Percentiles rank a stretch among this genome's conserved stretches.
Conservation (phyloP, 1,140 invertebrate species). For the Eulimnadia texana region DNA sequence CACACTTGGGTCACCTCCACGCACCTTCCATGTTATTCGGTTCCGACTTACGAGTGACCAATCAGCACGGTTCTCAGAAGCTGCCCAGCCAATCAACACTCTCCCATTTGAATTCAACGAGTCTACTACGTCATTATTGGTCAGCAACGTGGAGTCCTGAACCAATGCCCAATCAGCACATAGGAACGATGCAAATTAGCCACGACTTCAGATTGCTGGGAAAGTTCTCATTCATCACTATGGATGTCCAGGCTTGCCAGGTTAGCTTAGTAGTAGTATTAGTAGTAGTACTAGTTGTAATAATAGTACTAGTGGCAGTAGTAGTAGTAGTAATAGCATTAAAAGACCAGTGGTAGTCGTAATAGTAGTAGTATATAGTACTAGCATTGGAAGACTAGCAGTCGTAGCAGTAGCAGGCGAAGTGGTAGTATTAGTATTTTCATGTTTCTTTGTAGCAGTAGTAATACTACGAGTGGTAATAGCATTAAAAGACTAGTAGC, state of each 20-base stretch:
- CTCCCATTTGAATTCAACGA: neutral
- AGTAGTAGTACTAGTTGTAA: too few species aligned
- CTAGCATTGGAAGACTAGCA: too few species aligned
- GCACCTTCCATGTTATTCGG: slow-evolving; percentile 41
- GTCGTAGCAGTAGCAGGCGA: too few species aligned
- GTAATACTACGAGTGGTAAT: too few species aligned
- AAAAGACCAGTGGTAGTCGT: too few species aligned
- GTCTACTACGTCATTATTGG: slow-evolving; percentile 23
- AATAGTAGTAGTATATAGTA: too few species aligned
- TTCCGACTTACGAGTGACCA: slow-evolving; percentile 31
- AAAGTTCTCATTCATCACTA: slow-evolving; percentile 33
- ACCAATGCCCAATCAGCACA: slow-evolving; percentile 35
- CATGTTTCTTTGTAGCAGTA: too few species aligned
- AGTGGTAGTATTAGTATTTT: too few species aligned
- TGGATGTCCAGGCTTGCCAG: slow-evolving; percentile 41
- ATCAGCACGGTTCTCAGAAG: neutral
- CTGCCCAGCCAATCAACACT: neutral
- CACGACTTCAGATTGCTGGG: slow-evolving; percentile 41
- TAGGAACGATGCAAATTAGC: slow-evolving; percentile 39
- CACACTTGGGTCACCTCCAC: slow-evolving; percentile 63
- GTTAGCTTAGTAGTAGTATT: slow-evolving; percentile 29
- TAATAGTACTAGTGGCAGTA: too few species aligned
- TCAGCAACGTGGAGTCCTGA: slow-evolving; percentile 26
- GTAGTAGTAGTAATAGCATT: too few species aligned
- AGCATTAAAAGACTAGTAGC: too few species aligned